phyloP scores from a whole-genome alignment of 2,888 invertebrate species.

The Ormyrus labotus region DNA sequence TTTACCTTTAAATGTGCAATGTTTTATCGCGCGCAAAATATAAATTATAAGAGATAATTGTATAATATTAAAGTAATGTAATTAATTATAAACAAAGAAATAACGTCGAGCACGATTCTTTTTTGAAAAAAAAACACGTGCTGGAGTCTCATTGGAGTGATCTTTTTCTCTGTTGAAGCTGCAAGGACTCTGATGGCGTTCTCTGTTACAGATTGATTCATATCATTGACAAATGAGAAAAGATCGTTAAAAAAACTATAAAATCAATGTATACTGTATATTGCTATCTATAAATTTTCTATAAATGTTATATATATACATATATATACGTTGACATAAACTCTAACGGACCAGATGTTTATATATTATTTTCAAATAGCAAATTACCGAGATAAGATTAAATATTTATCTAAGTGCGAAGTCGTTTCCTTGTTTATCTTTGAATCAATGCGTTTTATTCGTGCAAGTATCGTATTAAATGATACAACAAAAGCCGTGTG shows the following conservation, averaged over 20 bases:
- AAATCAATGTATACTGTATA: conserved; percentile 68
- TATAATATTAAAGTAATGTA: conserved; percentile 34
- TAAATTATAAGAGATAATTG: conserved; percentile 24
- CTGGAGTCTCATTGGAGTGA: conserved; percentile 36
- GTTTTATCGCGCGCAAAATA: conserved; percentile 52
- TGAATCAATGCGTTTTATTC: conserved; percentile 12
- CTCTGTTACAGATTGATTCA: conserved; percentile 67
- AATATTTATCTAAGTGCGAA: conserved; percentile 69
- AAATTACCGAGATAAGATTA: conserved; percentile 65
- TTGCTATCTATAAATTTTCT: conserved; percentile 71
- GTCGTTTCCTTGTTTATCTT: conserved; percentile 9
- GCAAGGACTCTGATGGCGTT: conserved; percentile 64
- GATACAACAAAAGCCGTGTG: neutral
- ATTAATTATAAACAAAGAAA: conserved; percentile 21
- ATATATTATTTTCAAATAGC: conserved; percentile 69
- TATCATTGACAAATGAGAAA: conserved; percentile 65
- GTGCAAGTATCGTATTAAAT: conserved; percentile 18
- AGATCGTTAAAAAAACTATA: conserved; percentile 56
- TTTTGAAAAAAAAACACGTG: conserved; percentile 35
- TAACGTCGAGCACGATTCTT: conserved; percentile 9
- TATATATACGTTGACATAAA: conserved; percentile 69
- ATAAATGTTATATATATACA: conserved; percentile 70
- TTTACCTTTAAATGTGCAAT: conserved; percentile 58
- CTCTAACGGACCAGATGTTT: conserved; percentile 75
- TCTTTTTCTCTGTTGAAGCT: conserved; percentile 60